Base-by-base conservation (phyloP, 2,113 vertebrate genomes). In the Chaetorhynchus papuensis region DNA sequence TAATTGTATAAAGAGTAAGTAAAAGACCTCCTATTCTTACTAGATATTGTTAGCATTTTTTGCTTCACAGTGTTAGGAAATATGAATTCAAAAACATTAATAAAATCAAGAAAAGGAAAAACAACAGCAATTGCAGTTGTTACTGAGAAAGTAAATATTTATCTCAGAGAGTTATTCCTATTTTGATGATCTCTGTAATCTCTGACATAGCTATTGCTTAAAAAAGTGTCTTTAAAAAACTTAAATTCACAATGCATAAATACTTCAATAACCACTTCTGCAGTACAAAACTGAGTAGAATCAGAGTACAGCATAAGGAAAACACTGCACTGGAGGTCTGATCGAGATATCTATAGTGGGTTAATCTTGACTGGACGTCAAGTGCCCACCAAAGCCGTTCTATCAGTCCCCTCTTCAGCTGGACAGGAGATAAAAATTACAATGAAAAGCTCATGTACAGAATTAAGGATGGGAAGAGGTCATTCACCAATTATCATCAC, bases 181-280 rank as follows among this genome's bases (percentile, higher is more conserved):
- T 89, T 89, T 81, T 57, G 17, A 44, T 78, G 23, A 72, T 57
- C 37, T 89, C 37, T 70, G 11, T 45, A 85, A 89, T n/a, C n/a
- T n/a, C n/a, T 23, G 15, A 42, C 68, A 83, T 17, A 90, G 6
- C 2, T 90, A 28, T 53, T 77, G 8, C 17, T 87, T 54, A 13
- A 85, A 92, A 81, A 90, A 56, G 8, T 15, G 35, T 50, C 19
- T 94, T 84, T 28, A 24, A 28, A 57, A 68, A 88, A 70, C 33
- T 63, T 87, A 87, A 94, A 70, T 47, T 86, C 45, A 44, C 56
- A 77, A 18, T n/a, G 33, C 13, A 66, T 74, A 89, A 94, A 72
- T 83, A 87, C 33, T 82, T 84, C 77, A 86, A 65, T 76, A 79
- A 49, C 3, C 23, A 79, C 9, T 53, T 28, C 21, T 3, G 6